A percentile compares a stretch with the other conserved stretches of the same genome.
These are phyloP conservation scores for Lasioglossum villosulum DNA, from an alignment of 2,888 invertebrate species.

Conservation along the genomic window DNA sequence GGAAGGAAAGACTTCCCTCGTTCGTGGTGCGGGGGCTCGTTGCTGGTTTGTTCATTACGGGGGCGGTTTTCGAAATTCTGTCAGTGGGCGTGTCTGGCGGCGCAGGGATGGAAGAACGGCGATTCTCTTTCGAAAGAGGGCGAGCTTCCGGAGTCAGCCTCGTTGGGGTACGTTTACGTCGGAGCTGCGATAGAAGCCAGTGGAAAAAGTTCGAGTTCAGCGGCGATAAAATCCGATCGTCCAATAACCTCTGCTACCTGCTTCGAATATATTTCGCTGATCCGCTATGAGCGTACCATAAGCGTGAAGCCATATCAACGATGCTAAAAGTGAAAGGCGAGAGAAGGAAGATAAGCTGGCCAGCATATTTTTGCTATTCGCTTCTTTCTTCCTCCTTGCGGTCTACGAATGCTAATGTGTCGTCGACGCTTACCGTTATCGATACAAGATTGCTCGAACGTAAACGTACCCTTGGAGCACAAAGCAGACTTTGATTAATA, in stretches of 20 bases:
- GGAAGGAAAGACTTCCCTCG: slow-evolving; percentile 16
- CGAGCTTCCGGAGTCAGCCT: not conserved
- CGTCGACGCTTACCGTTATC: not conserved
- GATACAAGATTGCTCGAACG: not conserved
- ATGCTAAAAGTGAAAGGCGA: not conserved
- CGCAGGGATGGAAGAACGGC: not conserved
- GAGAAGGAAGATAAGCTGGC: not conserved
- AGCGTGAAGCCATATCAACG: not conserved
- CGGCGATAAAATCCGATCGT: not conserved
- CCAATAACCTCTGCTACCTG: not conserved
- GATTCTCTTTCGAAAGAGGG: not conserved
- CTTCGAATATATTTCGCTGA: not conserved
- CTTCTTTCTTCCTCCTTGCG: not conserved
- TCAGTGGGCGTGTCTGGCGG: not conserved
- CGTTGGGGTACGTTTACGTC: slow-evolving; percentile 6
- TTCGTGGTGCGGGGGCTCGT: not conserved
- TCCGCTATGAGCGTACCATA: not conserved
- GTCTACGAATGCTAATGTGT: not conserved
- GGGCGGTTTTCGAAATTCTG: not conserved
- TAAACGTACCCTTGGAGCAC: not conserved
- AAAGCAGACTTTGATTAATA: not conserved
- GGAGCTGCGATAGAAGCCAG: slow-evolving; percentile 6
- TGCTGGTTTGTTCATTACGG: not conserved
- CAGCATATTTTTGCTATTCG: not conserved
- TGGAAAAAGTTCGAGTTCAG: not conserved